Conservation (phyloP, 2,113 vertebrate genomes). For the Cheirogaleus medius region DNA sequence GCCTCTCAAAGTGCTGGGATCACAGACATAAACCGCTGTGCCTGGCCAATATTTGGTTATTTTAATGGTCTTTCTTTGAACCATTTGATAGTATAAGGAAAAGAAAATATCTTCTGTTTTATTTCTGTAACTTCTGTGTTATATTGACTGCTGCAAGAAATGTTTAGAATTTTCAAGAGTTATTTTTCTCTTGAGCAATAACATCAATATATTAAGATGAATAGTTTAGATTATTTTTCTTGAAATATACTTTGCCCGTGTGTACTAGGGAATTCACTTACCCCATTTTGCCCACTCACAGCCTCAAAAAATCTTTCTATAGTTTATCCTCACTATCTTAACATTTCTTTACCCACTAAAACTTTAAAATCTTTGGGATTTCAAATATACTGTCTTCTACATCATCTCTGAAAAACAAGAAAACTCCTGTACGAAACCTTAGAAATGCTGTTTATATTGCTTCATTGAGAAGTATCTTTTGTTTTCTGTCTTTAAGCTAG, state of each 20-base stretch:
- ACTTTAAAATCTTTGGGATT: slow-evolving; percentile 16
- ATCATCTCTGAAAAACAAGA: slow-evolving; percentile 17
- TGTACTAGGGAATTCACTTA: background rate
- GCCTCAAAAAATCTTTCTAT: background rate
- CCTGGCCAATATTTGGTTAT: background rate
- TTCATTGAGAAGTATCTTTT: background rate
- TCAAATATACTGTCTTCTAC: slow-evolving; percentile 1
- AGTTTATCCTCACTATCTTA: background rate
- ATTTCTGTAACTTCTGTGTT: background rate
- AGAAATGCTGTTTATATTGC: background rate
- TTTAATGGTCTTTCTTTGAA: background rate
- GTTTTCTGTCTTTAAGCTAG: background rate
- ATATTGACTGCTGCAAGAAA: background rate
- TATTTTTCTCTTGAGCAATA: background rate
- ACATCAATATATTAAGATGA: background rate
- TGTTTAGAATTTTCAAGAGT: background rate
- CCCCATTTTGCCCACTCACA: background rate
- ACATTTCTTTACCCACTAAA: slow-evolving; percentile 21
- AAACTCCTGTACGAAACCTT: background rate
- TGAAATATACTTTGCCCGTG: background rate
- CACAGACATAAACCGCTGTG: background rate
- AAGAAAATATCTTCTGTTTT: background rate
- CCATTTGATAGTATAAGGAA: background rate
- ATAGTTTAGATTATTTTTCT: background rate
- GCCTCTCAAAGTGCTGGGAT: background rate